Evolutionary conservation across 2,888 invertebrate species (phyloP), one percentile per base, ranked within the genome.

Genomic region (Hydriomena furcata): DNA sequence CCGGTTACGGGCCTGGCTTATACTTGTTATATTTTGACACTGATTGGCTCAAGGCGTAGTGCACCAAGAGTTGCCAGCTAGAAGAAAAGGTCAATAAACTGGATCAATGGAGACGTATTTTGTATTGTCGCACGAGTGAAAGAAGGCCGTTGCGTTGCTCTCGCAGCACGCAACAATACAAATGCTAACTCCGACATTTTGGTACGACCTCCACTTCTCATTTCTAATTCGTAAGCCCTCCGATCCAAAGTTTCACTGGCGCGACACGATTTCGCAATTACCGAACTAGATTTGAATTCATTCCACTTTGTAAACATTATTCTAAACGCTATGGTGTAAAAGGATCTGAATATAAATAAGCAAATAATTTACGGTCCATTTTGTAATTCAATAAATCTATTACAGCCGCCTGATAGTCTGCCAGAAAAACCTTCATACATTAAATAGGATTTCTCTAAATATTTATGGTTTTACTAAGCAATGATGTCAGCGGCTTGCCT

Each of bases 161-260:
- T 32, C 34, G 44, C 45, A 52, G 47, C 52, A 52, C 42, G 55
- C 53, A 60, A 63, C 75, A 77, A 77, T 75, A 66, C 63, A 61
- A 77, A 84, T 84, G 82, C 68, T 80, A 83, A 85, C 83, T 68
- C 68, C 68, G 78, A 74, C 77, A 80, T 81, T 81, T 76, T 57
- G 65, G 58, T 54, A 66, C 67, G 80, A 73, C 79, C 81, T 83
- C 72, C 72, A 73, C 63, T 76, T 75, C 75, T 75, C 68, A 78
- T 78, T 80, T 82, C 76, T 76, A 71, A 54, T 40, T 55, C 37
- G 30, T 49, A 44, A 71, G 56, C 52, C 52, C 62, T 78, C 63
- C 56, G 63, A 73, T 73, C 65, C 57, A 53, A 71, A 73, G 68
- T 75, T 72, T 70, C 62, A 61, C 66, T 65, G 66, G 63, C 71